A percentile compares a stretch with the other conserved stretches of the same genome.
Evolutionary conservation across 2,888 invertebrate genomes (phyloP).

Genomic region (Acrobasis consociella): DNA sequence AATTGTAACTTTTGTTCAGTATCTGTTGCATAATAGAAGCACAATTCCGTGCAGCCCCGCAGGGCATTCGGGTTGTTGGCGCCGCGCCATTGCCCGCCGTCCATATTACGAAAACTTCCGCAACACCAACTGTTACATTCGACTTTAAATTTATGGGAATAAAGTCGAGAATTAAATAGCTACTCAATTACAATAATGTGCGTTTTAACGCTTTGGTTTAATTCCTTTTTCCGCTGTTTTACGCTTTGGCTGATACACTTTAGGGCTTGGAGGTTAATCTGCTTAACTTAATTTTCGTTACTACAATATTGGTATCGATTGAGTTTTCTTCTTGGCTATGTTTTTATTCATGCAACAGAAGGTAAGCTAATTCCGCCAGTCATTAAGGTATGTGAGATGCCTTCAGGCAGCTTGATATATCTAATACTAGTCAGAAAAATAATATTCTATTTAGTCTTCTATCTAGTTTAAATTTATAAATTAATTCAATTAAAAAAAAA

Average conservation of each 20-base stretch:
- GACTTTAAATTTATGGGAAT: constrained; percentile 45
- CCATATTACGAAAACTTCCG: constrained; percentile 67
- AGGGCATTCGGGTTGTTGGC: constrained; percentile 59
- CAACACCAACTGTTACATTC: constrained; percentile 47
- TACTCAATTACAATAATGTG: constrained; percentile 35
- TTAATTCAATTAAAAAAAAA: too few species aligned
- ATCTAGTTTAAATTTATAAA: too few species aligned
- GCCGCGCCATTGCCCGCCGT: constrained; percentile 56
- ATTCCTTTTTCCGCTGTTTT: constrained; percentile 36
- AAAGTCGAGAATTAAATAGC: constrained; percentile 40
- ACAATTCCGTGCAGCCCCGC: constrained; percentile 47
- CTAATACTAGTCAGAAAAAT: too few species aligned
- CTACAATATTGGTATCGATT: too few species aligned
- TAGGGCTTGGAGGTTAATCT: constrained; percentile 8
- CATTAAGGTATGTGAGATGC: too few species aligned
- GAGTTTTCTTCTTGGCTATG: too few species aligned
- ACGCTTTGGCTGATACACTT: constrained; percentile 33
- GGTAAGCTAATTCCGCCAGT: too few species aligned
- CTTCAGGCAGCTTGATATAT: too few species aligned
- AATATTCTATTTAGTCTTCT: too few species aligned
- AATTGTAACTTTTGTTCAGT: constrained; percentile 36
- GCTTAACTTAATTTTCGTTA: too few species aligned
- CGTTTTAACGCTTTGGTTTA: constrained; percentile 31
- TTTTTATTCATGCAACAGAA: too few species aligned
- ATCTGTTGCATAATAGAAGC: constrained; percentile 48